Evolutionary conservation across 2,113 vertebrate species (phyloP).

Genomic region (Catharus minimus): DNA sequence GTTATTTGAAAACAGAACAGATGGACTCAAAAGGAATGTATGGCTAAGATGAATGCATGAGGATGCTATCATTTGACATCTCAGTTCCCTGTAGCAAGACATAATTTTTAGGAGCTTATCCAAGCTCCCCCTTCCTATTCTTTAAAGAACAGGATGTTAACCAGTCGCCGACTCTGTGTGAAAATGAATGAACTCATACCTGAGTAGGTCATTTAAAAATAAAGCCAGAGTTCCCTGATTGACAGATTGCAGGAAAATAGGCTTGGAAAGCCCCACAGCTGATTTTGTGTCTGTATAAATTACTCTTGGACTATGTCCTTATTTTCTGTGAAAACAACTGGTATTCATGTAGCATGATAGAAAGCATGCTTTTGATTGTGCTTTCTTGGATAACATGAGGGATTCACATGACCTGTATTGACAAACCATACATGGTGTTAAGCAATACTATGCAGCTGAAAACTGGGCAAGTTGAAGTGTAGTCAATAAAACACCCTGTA

Average conservation of each 20-base stretch:
- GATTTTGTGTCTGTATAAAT: background rate
- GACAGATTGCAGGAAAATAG: background rate
- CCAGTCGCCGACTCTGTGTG: background rate
- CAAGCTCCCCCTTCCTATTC: background rate
- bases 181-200: background rate
- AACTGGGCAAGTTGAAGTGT: background rate
- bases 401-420: background rate
- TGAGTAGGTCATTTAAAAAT: background rate
- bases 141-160: background rate
- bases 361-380: background rate
- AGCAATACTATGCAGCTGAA: background rate
- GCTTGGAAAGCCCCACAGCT: background rate
- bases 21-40: background rate
- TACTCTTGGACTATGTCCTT: background rate
- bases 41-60: background rate
- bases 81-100: background rate
- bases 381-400: background rate
- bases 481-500: background rate
- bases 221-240: background rate
- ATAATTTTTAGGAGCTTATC: background rate
- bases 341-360: background rate
- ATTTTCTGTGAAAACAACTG: background rate
- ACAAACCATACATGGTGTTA: background rate
- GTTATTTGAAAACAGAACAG: conserved; percentile 5
- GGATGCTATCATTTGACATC: background rate